These are phyloP conservation scores for Acromyrmex charruanus DNA, from an alignment of 1,140 invertebrate species.

Conservation along the genomic window DNA sequence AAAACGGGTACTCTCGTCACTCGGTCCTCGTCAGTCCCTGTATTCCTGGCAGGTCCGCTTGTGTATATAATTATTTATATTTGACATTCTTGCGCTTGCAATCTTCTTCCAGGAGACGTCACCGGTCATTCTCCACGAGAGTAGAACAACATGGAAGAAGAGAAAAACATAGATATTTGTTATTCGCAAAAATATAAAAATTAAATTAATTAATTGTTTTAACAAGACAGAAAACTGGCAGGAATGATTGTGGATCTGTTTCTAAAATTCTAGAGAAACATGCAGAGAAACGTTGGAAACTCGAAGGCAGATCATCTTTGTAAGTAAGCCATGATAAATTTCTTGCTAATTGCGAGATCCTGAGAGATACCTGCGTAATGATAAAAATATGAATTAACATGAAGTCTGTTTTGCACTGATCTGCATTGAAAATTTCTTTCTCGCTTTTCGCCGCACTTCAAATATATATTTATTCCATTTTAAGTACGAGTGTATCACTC, in stretches of 20 bases:
- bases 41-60: not conserved
- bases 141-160: not conserved
- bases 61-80: not conserved
- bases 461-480: too few species aligned
- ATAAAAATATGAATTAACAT: not conserved
- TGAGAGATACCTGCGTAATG: not conserved
- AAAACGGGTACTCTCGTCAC: conserved; percentile 43
- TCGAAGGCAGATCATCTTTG: not conserved
- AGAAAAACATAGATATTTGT: not conserved
- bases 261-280: not conserved
- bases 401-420: too few species aligned
- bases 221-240: not conserved
- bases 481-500: too few species aligned
- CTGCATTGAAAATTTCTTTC: too few species aligned
- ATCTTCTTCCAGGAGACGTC: not conserved
- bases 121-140: not conserved
- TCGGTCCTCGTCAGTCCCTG: not conserved
- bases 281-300: not conserved
- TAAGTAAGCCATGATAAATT: not conserved
- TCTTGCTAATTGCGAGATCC: not conserved
- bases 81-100: not conserved
- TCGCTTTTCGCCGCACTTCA: too few species aligned
- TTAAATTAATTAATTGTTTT: too few species aligned
- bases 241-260: not conserved
- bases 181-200: not conserved